Percentiles rank a stretch among this genome's conserved stretches.
Conservation (phyloP, 2,113 vertebrate genomes). For the Suricata suricatta region DNA sequence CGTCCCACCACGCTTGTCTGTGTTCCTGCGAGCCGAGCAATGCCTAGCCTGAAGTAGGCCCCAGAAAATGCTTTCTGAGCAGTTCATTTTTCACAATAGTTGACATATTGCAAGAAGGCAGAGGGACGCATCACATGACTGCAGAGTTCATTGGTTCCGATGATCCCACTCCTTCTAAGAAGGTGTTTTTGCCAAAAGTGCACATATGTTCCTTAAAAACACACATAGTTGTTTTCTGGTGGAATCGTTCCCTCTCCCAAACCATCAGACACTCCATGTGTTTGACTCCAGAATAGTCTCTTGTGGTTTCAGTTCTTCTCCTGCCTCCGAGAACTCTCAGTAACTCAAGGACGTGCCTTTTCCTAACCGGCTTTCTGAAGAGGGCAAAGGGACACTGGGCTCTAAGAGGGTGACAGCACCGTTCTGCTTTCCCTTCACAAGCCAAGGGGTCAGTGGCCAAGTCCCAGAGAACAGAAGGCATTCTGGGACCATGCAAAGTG, state of each 20-base stretch:
- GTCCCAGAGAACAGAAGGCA: slow-evolving; percentile 44
- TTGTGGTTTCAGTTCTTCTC: neutral
- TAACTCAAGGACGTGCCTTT: neutral
- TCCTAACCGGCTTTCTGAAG: neutral
- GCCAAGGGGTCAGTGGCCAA: neutral
- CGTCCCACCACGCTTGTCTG: neutral
- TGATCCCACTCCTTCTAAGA: slow-evolving; percentile 12
- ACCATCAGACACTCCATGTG: neutral
- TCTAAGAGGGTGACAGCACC: neutral
- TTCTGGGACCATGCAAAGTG: slow-evolving; percentile 47
- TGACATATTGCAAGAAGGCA: neutral
- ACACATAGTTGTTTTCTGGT: neutral
- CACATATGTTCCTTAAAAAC: slow-evolving; percentile 54
- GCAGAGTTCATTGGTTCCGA: slow-evolving; percentile 39
- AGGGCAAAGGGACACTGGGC: neutral
- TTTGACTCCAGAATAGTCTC: neutral
- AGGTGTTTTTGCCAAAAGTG: slow-evolving; percentile 49
- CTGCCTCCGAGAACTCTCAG: neutral
- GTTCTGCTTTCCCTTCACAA: neutral
- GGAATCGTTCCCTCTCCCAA: slow-evolving; percentile 7
- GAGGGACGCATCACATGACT: neutral
- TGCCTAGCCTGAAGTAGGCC: neutral
- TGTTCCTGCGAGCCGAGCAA: neutral
- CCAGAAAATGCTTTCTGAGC: neutral
- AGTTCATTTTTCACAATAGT: neutral